These are phyloP conservation scores for Pristionchus exspectatus DNA, from an alignment of 2,888 invertebrate genomes.

Conservation along the genomic window DNA sequence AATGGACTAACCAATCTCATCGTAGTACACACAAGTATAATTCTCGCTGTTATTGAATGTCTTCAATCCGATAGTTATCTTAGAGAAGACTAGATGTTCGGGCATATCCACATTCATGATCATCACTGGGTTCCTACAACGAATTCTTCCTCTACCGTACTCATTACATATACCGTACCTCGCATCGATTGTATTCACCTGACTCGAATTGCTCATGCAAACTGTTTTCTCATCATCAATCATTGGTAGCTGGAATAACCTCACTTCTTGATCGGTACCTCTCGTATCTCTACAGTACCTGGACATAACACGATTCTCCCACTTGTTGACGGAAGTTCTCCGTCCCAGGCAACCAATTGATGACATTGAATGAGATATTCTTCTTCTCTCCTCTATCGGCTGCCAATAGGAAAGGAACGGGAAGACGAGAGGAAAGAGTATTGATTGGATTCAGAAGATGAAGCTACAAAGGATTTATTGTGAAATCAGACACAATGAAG, in stretches of 20 bases:
- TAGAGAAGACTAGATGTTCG: slow-evolving; percentile 59
- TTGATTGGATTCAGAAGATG: slow-evolving; percentile 32
- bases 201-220: slow-evolving; percentile 61
- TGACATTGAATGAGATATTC: slow-evolving; percentile 55
- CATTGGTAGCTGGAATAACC: slow-evolving; percentile 60
- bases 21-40: slow-evolving; percentile 76
- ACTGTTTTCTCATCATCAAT: slow-evolving; percentile 62
- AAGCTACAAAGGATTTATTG: neutral
- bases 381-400: slow-evolving; percentile 1
- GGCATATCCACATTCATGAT: slow-evolving; percentile 64
- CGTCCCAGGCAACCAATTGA: slow-evolving; percentile 58
- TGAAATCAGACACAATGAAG: too few species aligned
- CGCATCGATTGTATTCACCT: slow-evolving; percentile 24
- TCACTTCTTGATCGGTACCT: neutral
- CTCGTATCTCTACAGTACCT: slow-evolving; percentile 56
- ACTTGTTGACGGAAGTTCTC: slow-evolving; percentile 61
- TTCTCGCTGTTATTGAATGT: slow-evolving; percentile 66
- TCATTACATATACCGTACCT: neutral
- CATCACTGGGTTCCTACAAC: slow-evolving; percentile 59
- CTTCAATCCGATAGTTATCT: slow-evolving; percentile 67
- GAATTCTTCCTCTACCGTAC: neutral
- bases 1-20: slow-evolving; percentile 65
- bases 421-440: slow-evolving; percentile 48
- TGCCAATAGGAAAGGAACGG: slow-evolving; percentile 12
- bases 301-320: slow-evolving; percentile 62